phyloP scores from a whole-genome alignment of 2,888 invertebrate genomes.

The Polia nebulosa region DNA sequence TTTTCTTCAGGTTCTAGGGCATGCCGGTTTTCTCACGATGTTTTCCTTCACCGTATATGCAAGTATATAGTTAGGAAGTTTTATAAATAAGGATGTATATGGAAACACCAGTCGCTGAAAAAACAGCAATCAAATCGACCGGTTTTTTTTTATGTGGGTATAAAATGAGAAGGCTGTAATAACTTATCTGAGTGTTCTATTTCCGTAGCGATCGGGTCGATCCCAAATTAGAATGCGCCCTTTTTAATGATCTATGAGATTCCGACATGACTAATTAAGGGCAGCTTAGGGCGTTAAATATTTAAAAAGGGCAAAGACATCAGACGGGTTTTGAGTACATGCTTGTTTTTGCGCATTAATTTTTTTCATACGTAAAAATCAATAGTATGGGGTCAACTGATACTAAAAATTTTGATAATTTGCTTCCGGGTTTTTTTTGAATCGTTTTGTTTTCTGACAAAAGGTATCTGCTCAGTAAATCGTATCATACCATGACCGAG shows the following conservation, averaged over 20 bases:
- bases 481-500: no score
- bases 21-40: no score
- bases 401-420: neutral
- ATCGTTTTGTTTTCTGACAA: no score
- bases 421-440: neutral
- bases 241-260: slow-evolving; percentile 55
- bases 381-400: neutral
- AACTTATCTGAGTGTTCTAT: slow-evolving; percentile 35
- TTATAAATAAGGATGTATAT: no score
- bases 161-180: slow-evolving; percentile 26
- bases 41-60: no score
- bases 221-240: slow-evolving; percentile 47
- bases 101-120: no score
- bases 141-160: neutral
- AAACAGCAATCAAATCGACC: slow-evolving; percentile 11
- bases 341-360: slow-evolving; percentile 27
- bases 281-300: slow-evolving; percentile 36
- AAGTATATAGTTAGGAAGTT: no score
- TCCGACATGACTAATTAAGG: slow-evolving; percentile 44
- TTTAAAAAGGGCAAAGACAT: slow-evolving; percentile 48
- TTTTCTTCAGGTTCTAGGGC: no score
- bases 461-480: no score
- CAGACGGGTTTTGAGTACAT: slow-evolving; percentile 13
- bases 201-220: slow-evolving; percentile 30
- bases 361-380: neutral